These are phyloP conservation scores for Phasia obesa DNA, from an alignment of 2,888 invertebrate genomes.

Conservation along the genomic window DNA sequence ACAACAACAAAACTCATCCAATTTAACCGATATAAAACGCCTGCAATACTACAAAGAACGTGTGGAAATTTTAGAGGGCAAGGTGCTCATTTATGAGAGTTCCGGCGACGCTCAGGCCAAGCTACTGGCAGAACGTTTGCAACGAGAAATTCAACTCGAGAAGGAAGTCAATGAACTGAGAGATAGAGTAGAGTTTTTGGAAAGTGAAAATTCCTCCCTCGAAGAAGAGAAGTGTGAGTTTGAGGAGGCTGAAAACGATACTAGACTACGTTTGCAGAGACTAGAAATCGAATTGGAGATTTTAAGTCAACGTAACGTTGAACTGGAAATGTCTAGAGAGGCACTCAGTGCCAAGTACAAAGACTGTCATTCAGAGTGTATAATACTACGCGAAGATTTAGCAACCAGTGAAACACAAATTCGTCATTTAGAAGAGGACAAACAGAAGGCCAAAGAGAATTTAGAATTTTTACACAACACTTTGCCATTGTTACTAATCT, in stretches of 20 bases:
- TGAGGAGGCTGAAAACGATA: constrained; percentile 90
- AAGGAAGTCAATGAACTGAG: constrained; percentile 83
- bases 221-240: constrained; percentile 89
- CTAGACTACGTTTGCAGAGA: constrained; percentile 83
- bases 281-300: constrained; percentile 86
- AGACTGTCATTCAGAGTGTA: constrained; percentile 81
- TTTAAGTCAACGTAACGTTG: constrained; percentile 82
- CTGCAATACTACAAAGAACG: constrained; percentile 87
- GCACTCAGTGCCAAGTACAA: constrained; percentile 85
- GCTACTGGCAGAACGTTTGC: constrained; percentile 85
- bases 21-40: constrained; percentile 83
- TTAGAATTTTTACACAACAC: constrained; percentile 77
- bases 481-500: constrained; percentile 77
- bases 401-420: constrained; percentile 79
- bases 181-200: constrained; percentile 84
- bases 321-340: constrained; percentile 85
- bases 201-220: constrained; percentile 85
- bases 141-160: constrained; percentile 85
- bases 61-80: constrained; percentile 86
- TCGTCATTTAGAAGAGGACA: constrained; percentile 79
- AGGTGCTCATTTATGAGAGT: constrained; percentile 87
- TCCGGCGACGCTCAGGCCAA: constrained; percentile 86
- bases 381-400: constrained; percentile 79
- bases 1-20: constrained; percentile 67
- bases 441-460: constrained; percentile 79